phyloP scores from a whole-genome alignment of 2,113 vertebrate genomes.

The Pseudorectes ferrugineus region DNA sequence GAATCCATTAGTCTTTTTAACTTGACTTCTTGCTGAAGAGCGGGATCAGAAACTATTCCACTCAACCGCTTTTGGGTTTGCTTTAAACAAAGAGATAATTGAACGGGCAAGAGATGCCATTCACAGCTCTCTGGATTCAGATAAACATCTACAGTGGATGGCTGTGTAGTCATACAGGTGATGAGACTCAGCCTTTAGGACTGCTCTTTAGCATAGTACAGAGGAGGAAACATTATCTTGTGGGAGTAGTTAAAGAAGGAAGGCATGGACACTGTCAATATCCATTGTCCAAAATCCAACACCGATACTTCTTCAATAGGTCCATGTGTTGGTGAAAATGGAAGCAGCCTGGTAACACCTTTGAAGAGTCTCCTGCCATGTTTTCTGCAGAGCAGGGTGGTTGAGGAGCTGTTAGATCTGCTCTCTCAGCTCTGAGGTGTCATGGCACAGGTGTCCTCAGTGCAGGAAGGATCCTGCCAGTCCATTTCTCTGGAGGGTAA shows the following conservation, averaged over 20 bases:
- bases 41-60: neutral
- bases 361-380: neutral
- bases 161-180: neutral
- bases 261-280: neutral
- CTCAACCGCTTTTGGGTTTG: neutral
- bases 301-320: neutral
- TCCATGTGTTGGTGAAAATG: neutral
- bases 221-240: neutral
- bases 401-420: neutral
- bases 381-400: neutral
- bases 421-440: neutral
- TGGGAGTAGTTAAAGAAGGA: neutral
- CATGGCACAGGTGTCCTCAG: rapidly evolving
- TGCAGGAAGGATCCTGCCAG: neutral
- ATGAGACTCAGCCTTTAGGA: neutral
- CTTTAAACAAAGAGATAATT: neutral
- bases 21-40: neutral
- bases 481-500: neutral
- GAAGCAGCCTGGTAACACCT: neutral
- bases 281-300: neutral
- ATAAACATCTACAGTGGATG: neutral
- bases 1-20: neutral
- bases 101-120: neutral
- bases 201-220: neutral
- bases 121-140: neutral